These are phyloP conservation scores for Peromyscus leucopus DNA, from an alignment of 2,113 vertebrate genomes.

Conservation along the genomic window DNA sequence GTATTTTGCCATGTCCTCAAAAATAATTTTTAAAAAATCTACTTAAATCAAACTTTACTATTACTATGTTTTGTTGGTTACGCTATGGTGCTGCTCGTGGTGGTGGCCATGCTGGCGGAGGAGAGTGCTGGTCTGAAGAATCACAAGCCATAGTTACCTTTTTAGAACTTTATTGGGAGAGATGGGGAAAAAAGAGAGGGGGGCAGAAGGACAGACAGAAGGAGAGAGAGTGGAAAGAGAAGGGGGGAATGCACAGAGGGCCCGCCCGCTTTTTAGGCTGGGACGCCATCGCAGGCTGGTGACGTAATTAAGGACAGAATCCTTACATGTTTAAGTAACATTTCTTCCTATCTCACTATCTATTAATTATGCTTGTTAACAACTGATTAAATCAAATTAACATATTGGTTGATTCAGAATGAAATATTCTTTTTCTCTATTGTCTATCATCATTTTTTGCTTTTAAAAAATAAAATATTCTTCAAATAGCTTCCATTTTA, in stretches of 20 bases:
- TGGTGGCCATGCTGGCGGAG: too few relatives aligned
- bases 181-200: too few relatives aligned
- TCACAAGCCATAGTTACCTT: too few relatives aligned
- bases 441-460: neutral
- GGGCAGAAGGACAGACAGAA: too few relatives aligned
- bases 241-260: too few relatives aligned
- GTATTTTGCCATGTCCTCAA: neutral
- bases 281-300: too few relatives aligned
- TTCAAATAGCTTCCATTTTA: conserved; percentile 2
- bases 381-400: neutral
- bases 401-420: neutral
- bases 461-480: conserved; percentile 7
- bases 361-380: neutral
- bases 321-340: neutral
- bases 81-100: too few relatives aligned
- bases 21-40: neutral
- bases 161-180: too few relatives aligned
- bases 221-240: too few relatives aligned
- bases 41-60: conserved; percentile 29
- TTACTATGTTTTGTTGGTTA: neutral
- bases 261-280: too few relatives aligned
- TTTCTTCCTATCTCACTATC: neutral
- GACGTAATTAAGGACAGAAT: too few relatives aligned
- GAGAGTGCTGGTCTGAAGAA: too few relatives aligned
- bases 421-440: conserved; percentile 26